Evolutionary conservation across 2,113 vertebrate species (phyloP).

Genomic region (Argyrosomus japonicus): DNA sequence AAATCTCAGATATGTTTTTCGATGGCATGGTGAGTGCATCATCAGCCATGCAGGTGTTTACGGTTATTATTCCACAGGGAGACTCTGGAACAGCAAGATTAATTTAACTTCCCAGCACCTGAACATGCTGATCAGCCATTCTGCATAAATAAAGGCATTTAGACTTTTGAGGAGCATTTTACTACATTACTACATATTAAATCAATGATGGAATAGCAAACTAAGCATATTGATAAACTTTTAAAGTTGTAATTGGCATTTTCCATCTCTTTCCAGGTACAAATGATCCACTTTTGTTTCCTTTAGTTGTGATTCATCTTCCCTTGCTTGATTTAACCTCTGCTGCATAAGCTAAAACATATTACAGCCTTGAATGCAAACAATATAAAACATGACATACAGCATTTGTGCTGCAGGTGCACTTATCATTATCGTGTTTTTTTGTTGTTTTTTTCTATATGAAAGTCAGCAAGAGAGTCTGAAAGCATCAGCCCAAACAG

Average conservation of each 20-base stretch:
- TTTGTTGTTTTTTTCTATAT: not conserved
- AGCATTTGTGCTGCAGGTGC: not conserved
- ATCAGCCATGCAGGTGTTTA: not conserved
- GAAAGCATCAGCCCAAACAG: not conserved
- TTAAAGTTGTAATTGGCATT: no score
- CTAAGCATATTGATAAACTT: no score
- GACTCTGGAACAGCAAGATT: not conserved
- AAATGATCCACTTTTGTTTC: not conserved
- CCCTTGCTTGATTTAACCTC: not conserved
- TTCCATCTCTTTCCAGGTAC: not conserved
- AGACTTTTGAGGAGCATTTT: not conserved
- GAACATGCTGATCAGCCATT: slow-evolving; percentile 6
- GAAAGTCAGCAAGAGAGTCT: not conserved
- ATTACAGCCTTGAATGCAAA: not conserved
- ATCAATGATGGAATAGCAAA: no score
- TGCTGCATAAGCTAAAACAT: not conserved
- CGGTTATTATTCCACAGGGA: not conserved
- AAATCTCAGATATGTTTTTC: not conserved
- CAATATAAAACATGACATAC: not conserved
- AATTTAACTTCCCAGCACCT: not conserved
- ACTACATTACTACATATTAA: not conserved
- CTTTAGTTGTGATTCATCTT: not conserved
- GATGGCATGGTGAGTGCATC: not conserved
- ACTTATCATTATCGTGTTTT: not conserved
- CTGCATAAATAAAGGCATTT: not conserved